Conservation (phyloP, 1,140 invertebrate genomes). For the Nymphalis io region DNA sequence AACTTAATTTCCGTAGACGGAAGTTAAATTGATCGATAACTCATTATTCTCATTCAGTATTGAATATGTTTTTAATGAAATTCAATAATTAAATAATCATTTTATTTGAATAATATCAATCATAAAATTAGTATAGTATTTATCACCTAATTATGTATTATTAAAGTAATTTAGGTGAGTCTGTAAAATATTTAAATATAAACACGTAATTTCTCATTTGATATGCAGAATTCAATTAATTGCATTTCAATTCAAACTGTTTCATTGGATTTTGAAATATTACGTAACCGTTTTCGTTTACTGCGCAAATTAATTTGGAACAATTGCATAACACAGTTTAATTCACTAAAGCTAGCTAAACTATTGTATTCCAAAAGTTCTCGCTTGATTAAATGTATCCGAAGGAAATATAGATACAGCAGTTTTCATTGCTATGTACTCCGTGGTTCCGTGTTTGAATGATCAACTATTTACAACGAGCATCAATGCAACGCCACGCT, state of each 20-base stretch:
- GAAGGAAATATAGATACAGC: slow-evolving; percentile 17
- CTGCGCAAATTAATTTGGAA: slow-evolving; percentile 20
- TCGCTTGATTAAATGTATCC: slow-evolving; percentile 24
- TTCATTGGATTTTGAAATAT: slow-evolving; percentile 14
- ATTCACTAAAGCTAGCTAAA: slow-evolving; percentile 20
- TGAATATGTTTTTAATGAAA: not conserved
- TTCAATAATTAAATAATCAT: not conserved
- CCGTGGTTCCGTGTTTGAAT: no score
- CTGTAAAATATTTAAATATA: not conserved
- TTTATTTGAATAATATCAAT: not conserved
- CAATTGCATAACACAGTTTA: slow-evolving; percentile 20
- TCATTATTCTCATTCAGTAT: no score
- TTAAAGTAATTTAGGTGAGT: not conserved
- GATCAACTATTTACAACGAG: no score
- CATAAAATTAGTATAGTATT: not conserved
- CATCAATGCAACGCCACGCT: no score
- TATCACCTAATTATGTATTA: not conserved
- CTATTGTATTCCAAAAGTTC: slow-evolving; percentile 21
- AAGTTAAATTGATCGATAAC: not conserved
- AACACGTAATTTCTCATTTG: not conserved
- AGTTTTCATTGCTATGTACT: not conserved
- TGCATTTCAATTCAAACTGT: not conserved
- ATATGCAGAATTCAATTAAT: not conserved
- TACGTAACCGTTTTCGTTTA: slow-evolving; percentile 10
- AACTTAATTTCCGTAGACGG: slow-evolving; percentile 5